phyloP scores from a whole-genome alignment of 2,797 vertebrate species.

The Pseudomugil tenellus region DNA sequence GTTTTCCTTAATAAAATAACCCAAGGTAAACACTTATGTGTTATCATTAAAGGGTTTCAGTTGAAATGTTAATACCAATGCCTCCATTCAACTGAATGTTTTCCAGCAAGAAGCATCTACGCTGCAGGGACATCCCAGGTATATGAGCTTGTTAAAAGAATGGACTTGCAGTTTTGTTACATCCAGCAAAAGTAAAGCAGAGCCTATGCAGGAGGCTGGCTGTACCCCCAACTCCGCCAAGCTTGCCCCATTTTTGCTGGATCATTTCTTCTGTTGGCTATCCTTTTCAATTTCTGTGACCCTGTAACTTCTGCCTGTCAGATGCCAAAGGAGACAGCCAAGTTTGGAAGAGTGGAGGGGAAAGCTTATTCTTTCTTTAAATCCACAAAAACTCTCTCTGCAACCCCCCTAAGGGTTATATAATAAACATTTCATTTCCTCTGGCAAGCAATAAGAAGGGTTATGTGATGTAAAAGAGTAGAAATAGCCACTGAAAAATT shows the following conservation, averaged over 20 bases:
- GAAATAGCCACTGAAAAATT: slow-evolving; percentile 69
- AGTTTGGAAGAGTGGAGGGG: slow-evolving; percentile 63
- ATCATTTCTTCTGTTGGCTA: slow-evolving; percentile 28
- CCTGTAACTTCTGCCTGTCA: slow-evolving; percentile 56
- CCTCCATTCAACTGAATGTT: slow-evolving; percentile 18
- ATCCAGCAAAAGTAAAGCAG: not conserved
- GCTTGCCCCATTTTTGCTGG: slow-evolving; percentile 20
- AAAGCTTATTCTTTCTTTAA: slow-evolving; percentile 74
- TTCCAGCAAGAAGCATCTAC: slow-evolving; percentile 1
- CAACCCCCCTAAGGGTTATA: slow-evolving; percentile 66
- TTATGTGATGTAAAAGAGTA: slow-evolving; percentile 79
- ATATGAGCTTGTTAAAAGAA: slow-evolving; percentile 13
- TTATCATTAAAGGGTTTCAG: slow-evolving; percentile 16
- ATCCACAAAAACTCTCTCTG: slow-evolving; percentile 63
- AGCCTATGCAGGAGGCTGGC: slow-evolving; percentile 18
- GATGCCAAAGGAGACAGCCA: slow-evolving; percentile 64
- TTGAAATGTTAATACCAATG: slow-evolving; percentile 10
- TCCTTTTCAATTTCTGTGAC: slow-evolving; percentile 51
- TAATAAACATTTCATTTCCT: slow-evolving; percentile 88
- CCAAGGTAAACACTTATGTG: not conserved
- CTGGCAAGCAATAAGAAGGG: slow-evolving; percentile 78
- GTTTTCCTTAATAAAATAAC: slow-evolving; percentile 27
- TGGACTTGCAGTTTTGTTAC: slow-evolving; percentile 16
- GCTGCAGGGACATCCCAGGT: slow-evolving; percentile 19
- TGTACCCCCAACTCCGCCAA: slow-evolving; percentile 27